Conservation (phyloP, 2,888 invertebrate genomes). For the Allophyes oxyacanthae region DNA sequence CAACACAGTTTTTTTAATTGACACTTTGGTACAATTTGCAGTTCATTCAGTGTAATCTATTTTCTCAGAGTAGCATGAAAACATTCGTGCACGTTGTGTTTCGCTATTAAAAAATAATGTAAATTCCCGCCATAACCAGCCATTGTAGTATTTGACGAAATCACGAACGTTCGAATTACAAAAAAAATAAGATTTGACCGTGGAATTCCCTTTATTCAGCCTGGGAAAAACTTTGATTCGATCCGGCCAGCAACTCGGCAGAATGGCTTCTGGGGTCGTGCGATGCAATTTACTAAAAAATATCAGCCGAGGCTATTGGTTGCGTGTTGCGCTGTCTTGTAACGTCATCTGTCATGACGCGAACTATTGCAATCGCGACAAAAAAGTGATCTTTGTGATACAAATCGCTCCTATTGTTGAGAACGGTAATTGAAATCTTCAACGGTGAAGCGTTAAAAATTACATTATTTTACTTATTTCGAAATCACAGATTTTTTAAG, state of each 20-base stretch:
- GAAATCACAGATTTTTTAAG: neutral
- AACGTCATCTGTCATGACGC: constrained; percentile 46
- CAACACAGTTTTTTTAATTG: neutral
- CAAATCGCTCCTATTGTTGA: constrained; percentile 29
- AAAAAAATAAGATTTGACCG: constrained; percentile 36
- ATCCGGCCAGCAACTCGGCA: constrained; percentile 30
- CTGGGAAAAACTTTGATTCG: constrained; percentile 47
- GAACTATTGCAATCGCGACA: constrained; percentile 30
- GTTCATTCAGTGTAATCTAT: neutral
- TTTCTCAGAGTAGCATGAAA: constrained; percentile 7
- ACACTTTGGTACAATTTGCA: too few species aligned
- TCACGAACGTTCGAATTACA: constrained; percentile 35
- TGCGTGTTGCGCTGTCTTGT: constrained; percentile 23
- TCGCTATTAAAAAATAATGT: constrained; percentile 26
- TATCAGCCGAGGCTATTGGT: constrained; percentile 24
- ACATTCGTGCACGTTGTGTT: constrained; percentile 11
- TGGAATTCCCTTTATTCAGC: constrained; percentile 35
- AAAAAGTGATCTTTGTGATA: constrained; percentile 38
- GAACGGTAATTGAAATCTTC: constrained; percentile 19
- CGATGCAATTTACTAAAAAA: constrained; percentile 44
- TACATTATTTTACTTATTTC: neutral
- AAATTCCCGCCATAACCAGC: constrained; percentile 15
- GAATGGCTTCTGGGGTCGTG: constrained; percentile 40
- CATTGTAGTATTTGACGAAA: constrained; percentile 39
- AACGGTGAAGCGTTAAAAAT: constrained; percentile 13